Conservation (phyloP, 1,140 invertebrate genomes). For the Lucilia sericata region DNA sequence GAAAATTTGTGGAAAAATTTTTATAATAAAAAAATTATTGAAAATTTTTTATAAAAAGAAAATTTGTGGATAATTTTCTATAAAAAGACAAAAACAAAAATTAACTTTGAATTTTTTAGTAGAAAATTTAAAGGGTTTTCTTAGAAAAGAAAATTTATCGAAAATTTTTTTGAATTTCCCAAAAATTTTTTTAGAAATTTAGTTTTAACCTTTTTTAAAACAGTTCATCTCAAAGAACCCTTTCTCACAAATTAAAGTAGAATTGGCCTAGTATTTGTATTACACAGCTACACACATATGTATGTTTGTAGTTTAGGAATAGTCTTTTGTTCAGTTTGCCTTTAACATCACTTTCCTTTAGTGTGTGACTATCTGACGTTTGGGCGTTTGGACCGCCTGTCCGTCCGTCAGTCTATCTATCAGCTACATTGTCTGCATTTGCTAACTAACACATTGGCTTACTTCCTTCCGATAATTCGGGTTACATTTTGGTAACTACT, state of each 20-base stretch:
- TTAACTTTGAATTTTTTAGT: no score
- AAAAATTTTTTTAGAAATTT: no score
- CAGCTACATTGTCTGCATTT: background rate
- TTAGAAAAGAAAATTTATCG: no score
- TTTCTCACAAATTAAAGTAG: background rate
- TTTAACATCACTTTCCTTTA: background rate
- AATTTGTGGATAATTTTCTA: no score
- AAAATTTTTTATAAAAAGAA: no score
- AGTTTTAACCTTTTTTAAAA: no score
- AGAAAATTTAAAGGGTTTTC: no score
- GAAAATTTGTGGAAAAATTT: no score
- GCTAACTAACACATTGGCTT: background rate
- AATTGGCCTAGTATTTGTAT: background rate
- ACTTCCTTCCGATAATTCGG: constrained; percentile 8
- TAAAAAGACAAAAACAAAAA: no score
- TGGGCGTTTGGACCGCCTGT: background rate
- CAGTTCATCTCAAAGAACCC: background rate
- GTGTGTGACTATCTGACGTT: no score
- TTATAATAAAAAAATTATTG: no score
- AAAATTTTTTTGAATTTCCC: no score
- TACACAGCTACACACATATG: background rate
- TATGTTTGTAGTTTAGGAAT: background rate
- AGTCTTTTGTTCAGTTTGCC: background rate
- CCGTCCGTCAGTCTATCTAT: background rate
- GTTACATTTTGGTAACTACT: background rate